These are phyloP conservation scores for Pterocles orientalis DNA, from an alignment of 2,113 vertebrate species.

Conservation along the genomic window DNA sequence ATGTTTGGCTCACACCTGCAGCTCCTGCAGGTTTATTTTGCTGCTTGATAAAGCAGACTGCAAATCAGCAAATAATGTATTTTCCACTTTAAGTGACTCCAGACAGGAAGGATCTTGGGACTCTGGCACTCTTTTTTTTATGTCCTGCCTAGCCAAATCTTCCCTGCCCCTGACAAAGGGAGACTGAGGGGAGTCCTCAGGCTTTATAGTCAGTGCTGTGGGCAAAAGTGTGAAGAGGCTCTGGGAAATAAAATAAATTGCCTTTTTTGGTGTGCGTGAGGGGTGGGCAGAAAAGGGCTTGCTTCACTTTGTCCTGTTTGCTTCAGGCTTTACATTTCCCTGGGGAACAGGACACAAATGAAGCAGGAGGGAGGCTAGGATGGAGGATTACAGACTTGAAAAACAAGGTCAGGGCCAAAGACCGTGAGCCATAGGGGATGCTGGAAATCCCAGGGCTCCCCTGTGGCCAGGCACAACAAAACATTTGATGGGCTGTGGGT, in stretches of 20 bases:
- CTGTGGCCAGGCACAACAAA: not conserved
- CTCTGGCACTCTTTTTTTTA: not conserved
- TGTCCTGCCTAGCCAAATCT: not conserved
- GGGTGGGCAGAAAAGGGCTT: not conserved
- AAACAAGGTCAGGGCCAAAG: slow-evolving; percentile 20
- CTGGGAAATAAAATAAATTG: not conserved
- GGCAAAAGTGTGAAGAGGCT: not conserved
- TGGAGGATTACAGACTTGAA: not conserved
- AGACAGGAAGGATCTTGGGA: not conserved
- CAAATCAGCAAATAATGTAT: accelerated
- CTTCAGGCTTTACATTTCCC: not conserved
- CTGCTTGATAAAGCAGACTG: not conserved
- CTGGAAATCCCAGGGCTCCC: slow-evolving; percentile 7
- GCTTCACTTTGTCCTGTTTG: slow-evolving; percentile 19
- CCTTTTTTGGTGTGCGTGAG: not conserved
- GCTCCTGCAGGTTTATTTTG: not conserved
- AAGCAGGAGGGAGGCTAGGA: not conserved
- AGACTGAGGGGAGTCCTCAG: not conserved
- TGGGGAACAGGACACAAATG: not conserved
- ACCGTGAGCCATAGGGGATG: not conserved
- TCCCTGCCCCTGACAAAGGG: not conserved
- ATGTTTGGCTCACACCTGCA: not conserved
- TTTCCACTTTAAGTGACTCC: not conserved
- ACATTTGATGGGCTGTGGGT: not conserved
- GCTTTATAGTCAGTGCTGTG: not conserved